Evolutionary conservation across 1,140 invertebrate species (phyloP), one percentile per base, ranked within the genome.

Genomic region (Cydia strobilella): DNA sequence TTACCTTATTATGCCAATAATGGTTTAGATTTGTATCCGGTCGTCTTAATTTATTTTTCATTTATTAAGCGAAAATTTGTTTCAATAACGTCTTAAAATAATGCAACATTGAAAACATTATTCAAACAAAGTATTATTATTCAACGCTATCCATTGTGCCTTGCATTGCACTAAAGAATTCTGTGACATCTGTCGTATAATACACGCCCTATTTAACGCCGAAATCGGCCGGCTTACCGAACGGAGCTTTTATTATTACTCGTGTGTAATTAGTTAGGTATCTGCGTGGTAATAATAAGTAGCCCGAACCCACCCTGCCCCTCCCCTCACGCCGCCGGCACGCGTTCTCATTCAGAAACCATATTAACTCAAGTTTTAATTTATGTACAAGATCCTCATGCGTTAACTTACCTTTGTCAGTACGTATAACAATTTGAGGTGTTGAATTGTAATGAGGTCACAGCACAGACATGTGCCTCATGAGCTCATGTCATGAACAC

Each of bases 271-370:
- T 81, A 79, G 79, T 77, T 79, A 83, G 79, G 83, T 85, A 81
- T 85, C 81, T 84, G 80, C 75, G 83, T 82, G 84, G 82, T 89
- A 89, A 88, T 90, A 89, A 89, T 89, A 88, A 87, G 87, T 90
- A 86, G 86, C 84, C 85, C 80, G 79, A 75, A 75, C 81, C 79
- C 81, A 85, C 87, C 87, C 86, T 72, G 74, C 71, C 80, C 54
- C 78, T 13, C 76, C 73, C 79, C 76, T 75, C 76, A 10, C n/a
- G 69, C 79, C 76, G 76, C 76, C 79, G 83, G 82, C 85, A 83
- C 84, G 83, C 82, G 86, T 83, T 81, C 80, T 81, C 81, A 80
- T 80, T 84, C 82, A 80, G 81, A 83, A 80, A 80, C 77, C 77
- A 77, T 84, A 80, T 84, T 79, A 79, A 69, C 15, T 35, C 31